phyloP scores from a whole-genome alignment of 2,888 invertebrate species.

The Drosophila antonietae region DNA sequence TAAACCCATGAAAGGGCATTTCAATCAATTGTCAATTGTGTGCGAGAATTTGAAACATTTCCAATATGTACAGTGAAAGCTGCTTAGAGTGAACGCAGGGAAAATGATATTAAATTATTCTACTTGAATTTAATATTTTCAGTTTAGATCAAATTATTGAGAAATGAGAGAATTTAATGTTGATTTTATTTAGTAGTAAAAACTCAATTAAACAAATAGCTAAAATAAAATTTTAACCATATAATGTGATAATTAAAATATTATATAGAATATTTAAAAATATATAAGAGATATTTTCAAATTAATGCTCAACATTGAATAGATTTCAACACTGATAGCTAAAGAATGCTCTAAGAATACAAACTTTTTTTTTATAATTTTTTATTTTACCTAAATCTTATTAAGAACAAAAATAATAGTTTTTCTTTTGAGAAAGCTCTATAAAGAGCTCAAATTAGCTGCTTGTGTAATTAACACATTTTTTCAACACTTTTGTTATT shows the following conservation, averaged over 20 bases:
- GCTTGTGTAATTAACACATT: not conserved
- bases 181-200: not conserved
- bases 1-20: not conserved
- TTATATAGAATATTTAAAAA: too few relatives aligned
- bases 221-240: too few relatives aligned
- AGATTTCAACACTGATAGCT: too few relatives aligned
- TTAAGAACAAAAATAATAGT: not conserved
- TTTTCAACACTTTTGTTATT: not conserved
- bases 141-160: not conserved
- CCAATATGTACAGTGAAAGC: constrained; percentile 1
- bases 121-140: too few relatives aligned
- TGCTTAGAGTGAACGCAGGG: not conserved
- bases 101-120: not conserved
- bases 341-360: too few relatives aligned
- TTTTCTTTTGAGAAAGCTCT: not conserved
- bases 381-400: not conserved
- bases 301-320: too few relatives aligned
- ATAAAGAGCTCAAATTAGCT: not conserved
- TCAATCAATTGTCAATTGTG: not conserved
- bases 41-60: not conserved
- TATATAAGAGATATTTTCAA: too few relatives aligned
- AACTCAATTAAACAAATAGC: too few relatives aligned
- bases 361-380: too few relatives aligned
- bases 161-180: not conserved
- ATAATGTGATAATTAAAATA: too few relatives aligned